These are phyloP conservation scores for Neodiprion virginianus DNA, from an alignment of 1,140 invertebrate species.

Conservation along the genomic window DNA sequence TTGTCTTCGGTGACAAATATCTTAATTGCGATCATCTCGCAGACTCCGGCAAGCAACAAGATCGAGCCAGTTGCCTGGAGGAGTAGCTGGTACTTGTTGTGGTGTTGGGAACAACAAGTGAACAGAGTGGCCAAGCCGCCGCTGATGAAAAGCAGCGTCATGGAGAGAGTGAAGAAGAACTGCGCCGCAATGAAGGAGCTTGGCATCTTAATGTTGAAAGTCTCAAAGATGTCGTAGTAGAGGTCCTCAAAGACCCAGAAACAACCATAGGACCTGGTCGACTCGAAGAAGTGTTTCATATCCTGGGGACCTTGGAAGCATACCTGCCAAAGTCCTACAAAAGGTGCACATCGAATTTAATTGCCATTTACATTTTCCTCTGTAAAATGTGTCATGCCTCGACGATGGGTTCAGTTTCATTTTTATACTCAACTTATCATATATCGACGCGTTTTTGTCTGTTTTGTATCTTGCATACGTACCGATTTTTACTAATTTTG, in stretches of 20 bases:
- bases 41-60: conserved; percentile 66
- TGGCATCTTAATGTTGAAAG: conserved; percentile 66
- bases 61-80: conserved; percentile 72
- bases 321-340: conserved; percentile 83
- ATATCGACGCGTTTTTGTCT: conserved; percentile 4
- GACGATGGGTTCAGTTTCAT: not conserved
- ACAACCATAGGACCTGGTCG: conserved; percentile 75
- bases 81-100: conserved; percentile 74
- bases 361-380: conserved; percentile 23
- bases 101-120: conserved; percentile 72
- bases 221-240: conserved; percentile 81
- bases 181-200: conserved; percentile 89
- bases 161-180: conserved; percentile 82
- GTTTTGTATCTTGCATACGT: conserved; percentile 18
- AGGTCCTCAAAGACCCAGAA: conserved; percentile 89
- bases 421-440: not conserved
- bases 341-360: conserved; percentile 14
- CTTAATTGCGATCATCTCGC: conserved; percentile 62
- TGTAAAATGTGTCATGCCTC: conserved; percentile 25
- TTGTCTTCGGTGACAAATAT: conserved; percentile 84
- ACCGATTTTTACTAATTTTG: conserved; percentile 79
- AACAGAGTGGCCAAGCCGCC: conserved; percentile 72
- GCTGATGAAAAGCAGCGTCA: conserved; percentile 74
- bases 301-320: conserved; percentile 83
- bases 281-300: conserved; percentile 74